Conservation (phyloP, 64 coral and sea anemone species). For the Platygyra sinensis region DNA sequence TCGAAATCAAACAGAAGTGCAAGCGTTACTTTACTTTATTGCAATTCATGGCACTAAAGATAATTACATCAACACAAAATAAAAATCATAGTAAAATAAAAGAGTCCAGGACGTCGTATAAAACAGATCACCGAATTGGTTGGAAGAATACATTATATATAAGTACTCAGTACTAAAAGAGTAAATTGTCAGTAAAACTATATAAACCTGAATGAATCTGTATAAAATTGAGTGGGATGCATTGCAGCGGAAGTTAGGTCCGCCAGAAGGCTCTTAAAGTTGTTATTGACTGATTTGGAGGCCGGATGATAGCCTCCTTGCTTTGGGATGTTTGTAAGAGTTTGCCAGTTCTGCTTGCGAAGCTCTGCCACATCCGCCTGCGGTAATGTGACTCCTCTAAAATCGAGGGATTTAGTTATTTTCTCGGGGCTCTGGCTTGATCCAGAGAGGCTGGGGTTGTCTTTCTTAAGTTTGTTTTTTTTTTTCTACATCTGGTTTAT, state of each 20-base stretch:
- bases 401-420: not conserved
- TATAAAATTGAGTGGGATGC: not conserved
- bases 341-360: not conserved
- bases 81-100: no score
- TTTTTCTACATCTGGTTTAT: slow-evolving; percentile 17
- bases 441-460: not conserved
- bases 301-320: slow-evolving; percentile 19
- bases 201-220: not conserved
- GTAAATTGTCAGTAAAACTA: no score
- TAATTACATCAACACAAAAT: no score
- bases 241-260: not conserved
- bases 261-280: not conserved
- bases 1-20: no score
- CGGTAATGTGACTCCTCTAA: slow-evolving; percentile 28
- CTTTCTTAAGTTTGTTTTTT: not conserved
- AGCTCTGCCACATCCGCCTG: not conserved
- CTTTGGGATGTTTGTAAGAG: not conserved
- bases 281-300: not conserved
- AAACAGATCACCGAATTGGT: no score
- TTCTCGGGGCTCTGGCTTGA: not conserved
- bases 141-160: no score
- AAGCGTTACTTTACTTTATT: no score
- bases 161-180: no score
- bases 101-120: no score
- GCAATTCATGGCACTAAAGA: no score